Evolutionary conservation across 2,888 invertebrate species (phyloP).

Genomic region (Pocota personata): DNA sequence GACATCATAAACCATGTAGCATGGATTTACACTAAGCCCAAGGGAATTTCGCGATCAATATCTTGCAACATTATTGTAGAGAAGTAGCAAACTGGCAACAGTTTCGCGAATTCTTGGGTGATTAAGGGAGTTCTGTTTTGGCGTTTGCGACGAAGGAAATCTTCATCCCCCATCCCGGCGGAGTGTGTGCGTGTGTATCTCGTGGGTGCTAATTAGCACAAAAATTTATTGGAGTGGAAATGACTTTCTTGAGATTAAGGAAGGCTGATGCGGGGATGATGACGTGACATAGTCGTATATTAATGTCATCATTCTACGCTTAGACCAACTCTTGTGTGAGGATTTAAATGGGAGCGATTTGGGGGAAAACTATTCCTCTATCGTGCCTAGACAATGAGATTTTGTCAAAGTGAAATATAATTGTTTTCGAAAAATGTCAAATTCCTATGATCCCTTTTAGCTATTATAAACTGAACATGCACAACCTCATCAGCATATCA

Average conservation of each 20-base stretch:
- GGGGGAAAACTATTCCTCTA: neutral
- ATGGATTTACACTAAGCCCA: constrained; percentile 41
- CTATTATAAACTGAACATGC: no score
- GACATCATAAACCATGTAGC: constrained; percentile 52
- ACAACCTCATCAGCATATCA: no score
- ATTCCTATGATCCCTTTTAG: no score
- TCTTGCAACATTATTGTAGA: constrained; percentile 27
- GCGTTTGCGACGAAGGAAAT: neutral
- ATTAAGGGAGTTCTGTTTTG: constrained; percentile 5
- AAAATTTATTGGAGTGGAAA: constrained; percentile 63
- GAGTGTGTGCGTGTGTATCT: neutral
- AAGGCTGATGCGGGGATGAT: constrained; percentile 29
- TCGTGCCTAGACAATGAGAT: no score
- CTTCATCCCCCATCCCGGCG: neutral
- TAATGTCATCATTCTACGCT: constrained; percentile 41
- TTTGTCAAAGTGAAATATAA: no score
- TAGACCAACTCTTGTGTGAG: neutral
- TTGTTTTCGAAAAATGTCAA: no score
- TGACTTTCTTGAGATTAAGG: constrained; percentile 54
- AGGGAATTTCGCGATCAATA: constrained; percentile 27
- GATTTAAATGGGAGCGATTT: neutral
- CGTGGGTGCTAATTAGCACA: constrained; percentile 56
- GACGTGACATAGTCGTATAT: constrained; percentile 16
- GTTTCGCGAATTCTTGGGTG: constrained; percentile 39
- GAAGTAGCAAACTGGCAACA: constrained; percentile 9